Conservation (phyloP, 1,140 invertebrate species). For the Drosophila elegans region DNA sequence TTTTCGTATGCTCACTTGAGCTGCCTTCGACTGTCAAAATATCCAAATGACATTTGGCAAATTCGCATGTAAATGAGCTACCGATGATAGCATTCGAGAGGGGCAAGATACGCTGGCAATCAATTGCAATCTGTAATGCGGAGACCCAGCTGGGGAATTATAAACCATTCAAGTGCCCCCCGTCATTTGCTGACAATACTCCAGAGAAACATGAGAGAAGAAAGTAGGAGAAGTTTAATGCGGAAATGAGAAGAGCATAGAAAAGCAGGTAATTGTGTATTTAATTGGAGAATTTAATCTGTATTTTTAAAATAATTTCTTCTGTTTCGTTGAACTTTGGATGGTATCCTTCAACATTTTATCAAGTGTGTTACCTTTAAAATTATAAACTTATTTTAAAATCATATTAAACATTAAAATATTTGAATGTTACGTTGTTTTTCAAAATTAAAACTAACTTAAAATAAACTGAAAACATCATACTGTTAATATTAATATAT, state of each 20-base stretch:
- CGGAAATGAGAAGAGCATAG: background rate
- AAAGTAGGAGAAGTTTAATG: background rate
- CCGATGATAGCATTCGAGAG: conserved; percentile 21
- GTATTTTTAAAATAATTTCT: background rate
- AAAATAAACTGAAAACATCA: too few species aligned
- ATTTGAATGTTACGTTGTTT: too few species aligned
- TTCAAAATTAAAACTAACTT: too few species aligned
- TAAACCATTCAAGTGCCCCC: conserved; percentile 15
- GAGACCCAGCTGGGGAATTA: conserved; percentile 38
- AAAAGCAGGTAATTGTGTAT: background rate
- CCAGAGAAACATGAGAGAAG: background rate
- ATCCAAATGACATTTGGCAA: conserved; percentile 48
- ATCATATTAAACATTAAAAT: too few species aligned
- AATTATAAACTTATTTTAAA: background rate
- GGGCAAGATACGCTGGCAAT: conserved; percentile 4
- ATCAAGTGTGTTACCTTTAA: background rate
- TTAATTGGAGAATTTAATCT: background rate
- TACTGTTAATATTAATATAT: too few species aligned
- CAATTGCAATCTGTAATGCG: conserved; percentile 24
- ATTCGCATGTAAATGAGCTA: conserved; percentile 41
- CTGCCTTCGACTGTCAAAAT: conserved; percentile 40
- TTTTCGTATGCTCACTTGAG: conserved; percentile 23
- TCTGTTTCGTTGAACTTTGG: too few species aligned
- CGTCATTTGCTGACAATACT: background rate
- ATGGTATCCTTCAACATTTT: background rate